Conservation (phyloP, 2,888 invertebrate genomes). For the Cephonodes hylas region DNA sequence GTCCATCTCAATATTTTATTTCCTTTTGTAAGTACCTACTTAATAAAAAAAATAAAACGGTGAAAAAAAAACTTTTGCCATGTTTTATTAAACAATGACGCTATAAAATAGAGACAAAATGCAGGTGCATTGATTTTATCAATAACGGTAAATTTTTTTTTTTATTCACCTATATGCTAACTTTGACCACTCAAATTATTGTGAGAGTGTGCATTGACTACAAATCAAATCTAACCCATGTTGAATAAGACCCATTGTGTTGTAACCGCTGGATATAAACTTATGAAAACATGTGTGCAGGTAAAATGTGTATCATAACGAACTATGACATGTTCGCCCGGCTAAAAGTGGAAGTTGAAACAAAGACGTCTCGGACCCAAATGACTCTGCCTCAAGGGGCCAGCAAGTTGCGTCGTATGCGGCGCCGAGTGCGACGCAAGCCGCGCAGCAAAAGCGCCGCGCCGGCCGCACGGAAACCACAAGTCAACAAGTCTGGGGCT, state of each 20-base stretch:
- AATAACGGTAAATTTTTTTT: too few species aligned
- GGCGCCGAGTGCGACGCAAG: conserved; percentile 56
- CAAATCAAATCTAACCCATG: too few species aligned
- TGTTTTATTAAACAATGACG: too few species aligned
- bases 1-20: too few species aligned
- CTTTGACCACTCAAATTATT: too few species aligned
- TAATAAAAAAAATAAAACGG: too few species aligned
- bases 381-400: conserved; percentile 43
- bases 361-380: conserved; percentile 54
- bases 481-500: conserved; percentile 59
- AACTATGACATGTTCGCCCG: conserved; percentile 78
- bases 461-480: conserved; percentile 42
- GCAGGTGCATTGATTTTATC: too few species aligned
- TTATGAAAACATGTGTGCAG: conserved; percentile 41
- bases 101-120: too few species aligned
- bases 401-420: conserved; percentile 55
- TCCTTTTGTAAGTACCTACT: too few species aligned
- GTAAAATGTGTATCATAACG: conserved; percentile 74
- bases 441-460: conserved; percentile 71
- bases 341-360: conserved; percentile 67
- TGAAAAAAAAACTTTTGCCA: too few species aligned
- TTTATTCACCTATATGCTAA: too few species aligned
- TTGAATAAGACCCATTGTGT: not conserved
- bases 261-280: not conserved
- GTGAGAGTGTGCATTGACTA: too few species aligned